Percentiles rank a stretch among this genome's conserved stretches.
These are phyloP conservation scores for Marmota monax DNA, from an alignment of 2,113 vertebrate species.

Conservation along the genomic window DNA sequence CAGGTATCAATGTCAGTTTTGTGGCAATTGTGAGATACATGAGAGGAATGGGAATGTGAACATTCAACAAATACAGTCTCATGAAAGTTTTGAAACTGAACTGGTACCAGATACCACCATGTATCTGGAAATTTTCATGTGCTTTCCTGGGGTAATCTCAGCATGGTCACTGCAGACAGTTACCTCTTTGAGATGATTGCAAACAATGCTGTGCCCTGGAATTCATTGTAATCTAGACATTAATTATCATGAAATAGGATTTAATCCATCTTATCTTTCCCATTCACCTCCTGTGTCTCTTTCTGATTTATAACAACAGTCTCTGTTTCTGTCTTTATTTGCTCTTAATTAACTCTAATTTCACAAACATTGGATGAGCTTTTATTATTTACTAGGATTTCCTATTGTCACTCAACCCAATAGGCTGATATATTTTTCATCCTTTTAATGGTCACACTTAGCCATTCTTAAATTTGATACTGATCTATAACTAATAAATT, in stretches of 20 bases:
- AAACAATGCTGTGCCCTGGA: not conserved
- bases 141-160: not conserved
- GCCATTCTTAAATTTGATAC: not conserved
- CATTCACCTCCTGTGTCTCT: not conserved
- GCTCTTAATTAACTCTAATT: not conserved
- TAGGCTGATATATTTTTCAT: not conserved
- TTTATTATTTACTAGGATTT: not conserved
- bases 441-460: not conserved
- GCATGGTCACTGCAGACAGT: not conserved
- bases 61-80: not conserved
- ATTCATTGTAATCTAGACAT: not conserved
- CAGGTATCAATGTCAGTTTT: not conserved
- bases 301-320: not conserved
- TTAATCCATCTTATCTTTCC: not conserved
- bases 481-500: not conserved
- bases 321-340: not conserved
- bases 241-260: not conserved
- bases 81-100: conserved; percentile 13
- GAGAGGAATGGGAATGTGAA: not conserved
- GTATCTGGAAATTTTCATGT: not conserved
- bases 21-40: not conserved
- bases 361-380: not conserved
- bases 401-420: not conserved
- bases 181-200: not conserved
- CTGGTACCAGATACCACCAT: not conserved